Evolutionary conservation across 1,140 invertebrate species (phyloP).

Genomic region (Scaptomyza hsui): DNA sequence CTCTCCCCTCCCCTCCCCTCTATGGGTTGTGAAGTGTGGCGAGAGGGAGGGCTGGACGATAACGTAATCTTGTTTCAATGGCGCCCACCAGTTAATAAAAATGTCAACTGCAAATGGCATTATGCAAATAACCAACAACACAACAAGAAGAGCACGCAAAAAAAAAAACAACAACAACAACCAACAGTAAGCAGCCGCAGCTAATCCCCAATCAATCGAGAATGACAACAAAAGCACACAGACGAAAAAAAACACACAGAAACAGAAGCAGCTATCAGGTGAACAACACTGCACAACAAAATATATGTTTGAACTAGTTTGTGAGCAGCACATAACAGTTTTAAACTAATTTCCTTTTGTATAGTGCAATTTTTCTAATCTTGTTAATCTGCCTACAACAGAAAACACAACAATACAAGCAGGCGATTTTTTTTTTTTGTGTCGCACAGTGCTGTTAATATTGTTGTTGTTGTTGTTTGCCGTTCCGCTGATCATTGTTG

Average conservation of each 20-base stretch:
- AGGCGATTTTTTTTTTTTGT: constrained; percentile 16
- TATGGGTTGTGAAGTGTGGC: background rate
- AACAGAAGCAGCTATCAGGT: constrained; percentile 57
- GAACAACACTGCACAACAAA: constrained; percentile 50
- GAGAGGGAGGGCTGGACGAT: constrained; percentile 27
- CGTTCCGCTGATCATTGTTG: constrained; percentile 4
- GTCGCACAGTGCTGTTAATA: constrained; percentile 52
- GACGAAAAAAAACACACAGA: constrained; percentile 23
- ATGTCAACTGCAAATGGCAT: constrained; percentile 68
- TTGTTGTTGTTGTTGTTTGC: constrained; percentile 26
- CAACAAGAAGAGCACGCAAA: constrained; percentile 41
- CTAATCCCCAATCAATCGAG: constrained; percentile 3
- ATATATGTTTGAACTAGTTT: background rate
- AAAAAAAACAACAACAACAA: constrained; percentile 18
- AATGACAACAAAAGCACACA: background rate
- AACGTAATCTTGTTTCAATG: constrained; percentile 45
- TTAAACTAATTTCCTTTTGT: background rate
- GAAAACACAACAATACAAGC: background rate
- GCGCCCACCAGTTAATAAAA: constrained; percentile 73
- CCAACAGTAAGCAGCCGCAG: background rate
- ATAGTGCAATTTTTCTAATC: constrained; percentile 26
- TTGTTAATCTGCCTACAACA: constrained; percentile 14
- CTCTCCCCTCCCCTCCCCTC: background rate
- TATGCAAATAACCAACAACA: constrained; percentile 63
- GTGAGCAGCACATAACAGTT: no score